phyloP scores from a whole-genome alignment of 2,888 invertebrate species.

The Xanthia icteritia region DNA sequence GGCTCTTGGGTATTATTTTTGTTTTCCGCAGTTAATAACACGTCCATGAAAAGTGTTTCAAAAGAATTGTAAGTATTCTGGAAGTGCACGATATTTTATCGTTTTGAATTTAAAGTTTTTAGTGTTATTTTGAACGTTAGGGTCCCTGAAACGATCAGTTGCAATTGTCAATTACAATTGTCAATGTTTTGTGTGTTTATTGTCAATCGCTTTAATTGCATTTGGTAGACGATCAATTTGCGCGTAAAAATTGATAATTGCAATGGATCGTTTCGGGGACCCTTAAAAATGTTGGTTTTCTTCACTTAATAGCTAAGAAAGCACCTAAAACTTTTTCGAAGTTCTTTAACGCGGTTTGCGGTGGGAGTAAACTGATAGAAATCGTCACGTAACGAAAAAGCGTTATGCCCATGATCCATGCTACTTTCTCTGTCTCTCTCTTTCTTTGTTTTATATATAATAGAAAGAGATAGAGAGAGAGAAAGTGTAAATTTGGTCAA shows the following conservation, averaged over 20 bases:
- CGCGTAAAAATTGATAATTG: neutral
- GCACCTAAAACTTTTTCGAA: neutral
- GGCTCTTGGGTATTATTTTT: conserved; percentile 54
- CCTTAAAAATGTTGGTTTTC: too few relatives aligned
- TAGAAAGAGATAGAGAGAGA: too few relatives aligned
- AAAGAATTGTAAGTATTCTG: conserved; percentile 29
- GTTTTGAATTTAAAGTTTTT: neutral
- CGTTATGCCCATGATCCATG: too few relatives aligned
- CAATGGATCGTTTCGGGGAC: neutral
- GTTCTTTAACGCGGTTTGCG: too few relatives aligned
- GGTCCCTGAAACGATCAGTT: neutral
- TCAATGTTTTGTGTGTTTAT: neutral
- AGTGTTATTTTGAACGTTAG: neutral
- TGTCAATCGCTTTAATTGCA: too few relatives aligned
- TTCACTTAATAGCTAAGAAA: neutral
- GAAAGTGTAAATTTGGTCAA: too few relatives aligned
- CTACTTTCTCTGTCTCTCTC: too few relatives aligned
- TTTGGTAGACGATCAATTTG: neutral
- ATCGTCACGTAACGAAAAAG: too few relatives aligned
- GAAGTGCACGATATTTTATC: conserved; percentile 19
- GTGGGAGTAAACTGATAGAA: too few relatives aligned
- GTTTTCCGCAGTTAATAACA: conserved; percentile 64
- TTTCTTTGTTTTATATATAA: too few relatives aligned
- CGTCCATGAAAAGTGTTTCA: conserved; percentile 32
- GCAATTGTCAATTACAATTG: neutral